Evolutionary conservation across 1,140 invertebrate genomes (phyloP).

Genomic region (Pygmarrhopalites habei): DNA sequence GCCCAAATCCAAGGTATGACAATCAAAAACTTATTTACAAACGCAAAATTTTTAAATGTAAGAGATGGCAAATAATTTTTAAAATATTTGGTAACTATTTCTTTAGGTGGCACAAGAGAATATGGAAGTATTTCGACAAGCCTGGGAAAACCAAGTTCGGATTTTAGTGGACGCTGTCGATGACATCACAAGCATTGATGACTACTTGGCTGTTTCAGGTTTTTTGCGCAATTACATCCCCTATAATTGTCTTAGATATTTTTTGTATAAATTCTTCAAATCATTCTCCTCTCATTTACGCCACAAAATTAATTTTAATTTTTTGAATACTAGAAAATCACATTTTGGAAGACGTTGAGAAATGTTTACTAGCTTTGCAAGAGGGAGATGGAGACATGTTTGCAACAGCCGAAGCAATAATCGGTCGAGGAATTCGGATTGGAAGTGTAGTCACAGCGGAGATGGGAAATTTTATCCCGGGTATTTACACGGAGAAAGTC

Average conservation of each 20-base stretch:
- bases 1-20: conserved; percentile 71
- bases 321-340: conserved; percentile 76
- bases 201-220: conserved; percentile 91
- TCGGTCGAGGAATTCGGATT: conserved; percentile 83
- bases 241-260: background rate
- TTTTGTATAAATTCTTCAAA: no score
- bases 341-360: conserved; percentile 98
- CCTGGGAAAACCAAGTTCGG: conserved; percentile 89
- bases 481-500: conserved; percentile 89
- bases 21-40: conserved; percentile 6
- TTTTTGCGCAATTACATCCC: background rate
- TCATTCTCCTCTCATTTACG: no score
- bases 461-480: conserved; percentile 96
- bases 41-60: no score
- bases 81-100: no score
- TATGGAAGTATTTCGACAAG: conserved; percentile 89
- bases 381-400: conserved; percentile 83
- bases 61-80: no score
- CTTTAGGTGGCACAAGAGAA: conserved; percentile 79
- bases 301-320: no score
- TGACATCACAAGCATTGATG: conserved; percentile 97
- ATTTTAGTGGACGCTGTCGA: conserved; percentile 96
- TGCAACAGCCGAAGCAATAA: conserved; percentile 89
- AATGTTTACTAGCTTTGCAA: conserved; percentile 90
- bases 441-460: conserved; percentile 94